Base-by-base conservation (phyloP, 2,888 invertebrate species). In the Glaucopsyche alexis region DNA sequence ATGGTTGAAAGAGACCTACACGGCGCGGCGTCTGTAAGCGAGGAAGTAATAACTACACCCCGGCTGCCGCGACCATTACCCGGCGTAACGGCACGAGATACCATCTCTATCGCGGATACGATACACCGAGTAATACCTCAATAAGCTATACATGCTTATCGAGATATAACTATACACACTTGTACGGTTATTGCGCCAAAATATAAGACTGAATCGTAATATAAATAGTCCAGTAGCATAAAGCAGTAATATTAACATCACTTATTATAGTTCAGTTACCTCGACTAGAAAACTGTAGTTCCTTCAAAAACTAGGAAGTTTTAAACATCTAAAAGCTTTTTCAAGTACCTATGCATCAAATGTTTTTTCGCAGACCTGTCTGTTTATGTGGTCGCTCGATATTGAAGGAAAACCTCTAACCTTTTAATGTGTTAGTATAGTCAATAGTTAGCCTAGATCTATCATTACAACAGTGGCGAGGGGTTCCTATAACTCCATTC, bases 41-140 rank as follows among this genome's bases (percentile, higher is more conserved):
- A 89, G 92, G 92, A 92, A 91, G 91, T 85, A 91, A 91, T 92
- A 91, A 87, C 87, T 88, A 91, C 86, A 88, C 90, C 89, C 88
- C 91, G 90, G 90, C 92, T 89, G 90, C 90, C 87, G 86, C 88
- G 85, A 84, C 86, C 88, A 90, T 91, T 91, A 91, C 91, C 87
- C 88, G 89, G 89, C 89, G 88, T 90, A 90, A 88, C 89, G 88
- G 88, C 85, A 82, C 83, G 84, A 83, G 89, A 90, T 90, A 89
- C 84, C 83, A 89, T 88, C 88, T 85, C 78, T 82, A 86, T 83
- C 81, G 80, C 79, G 79, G 80, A 78, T 47, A 52, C 65, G 74
- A 77, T 74, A 76, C 79, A 76, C 80, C 80, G 81, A 65, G 70
- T 29, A 29, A 29, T 29, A 29, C 4, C 29, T 29, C 29, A 4